Evolutionary conservation across 2,888 invertebrate genomes (phyloP).

Genomic region (Hecatera dysodea): DNA sequence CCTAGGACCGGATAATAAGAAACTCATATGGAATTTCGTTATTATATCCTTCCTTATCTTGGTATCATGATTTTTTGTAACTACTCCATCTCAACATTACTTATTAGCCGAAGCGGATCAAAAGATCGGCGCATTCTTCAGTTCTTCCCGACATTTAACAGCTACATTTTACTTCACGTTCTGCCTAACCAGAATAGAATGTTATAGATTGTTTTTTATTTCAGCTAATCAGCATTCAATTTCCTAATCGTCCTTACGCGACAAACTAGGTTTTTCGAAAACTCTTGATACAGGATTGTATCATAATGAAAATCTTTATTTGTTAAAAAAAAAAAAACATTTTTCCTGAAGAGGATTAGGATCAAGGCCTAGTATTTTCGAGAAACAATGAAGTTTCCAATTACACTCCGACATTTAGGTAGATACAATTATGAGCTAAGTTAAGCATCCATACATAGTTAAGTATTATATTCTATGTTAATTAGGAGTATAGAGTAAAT

Average conservation of each 20-base stretch:
- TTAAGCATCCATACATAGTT: slow-evolving; percentile 20
- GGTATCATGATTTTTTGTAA: neutral
- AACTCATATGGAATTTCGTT: neutral
- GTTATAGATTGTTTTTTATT: neutral
- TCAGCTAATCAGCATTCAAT: neutral
- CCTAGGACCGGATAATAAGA: neutral
- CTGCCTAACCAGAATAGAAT: neutral
- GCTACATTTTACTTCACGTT: neutral
- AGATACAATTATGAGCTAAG: slow-evolving; percentile 24
- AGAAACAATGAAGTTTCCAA: neutral
- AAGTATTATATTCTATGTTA: slow-evolving; percentile 49
- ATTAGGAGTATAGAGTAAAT: slow-evolving; percentile 15
- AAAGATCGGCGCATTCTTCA: neutral
- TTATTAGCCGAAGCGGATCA: too few species aligned
- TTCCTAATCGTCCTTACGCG: neutral
- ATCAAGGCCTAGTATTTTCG: neutral
- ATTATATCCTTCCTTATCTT: neutral
- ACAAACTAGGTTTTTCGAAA: neutral
- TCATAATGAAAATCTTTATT: neutral
- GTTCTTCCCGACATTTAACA: neutral
- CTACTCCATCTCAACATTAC: neutral
- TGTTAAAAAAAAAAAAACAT: too few species aligned
- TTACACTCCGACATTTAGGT: neutral
- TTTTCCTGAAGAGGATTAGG: too few species aligned
- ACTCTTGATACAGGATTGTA: neutral